Evolutionary conservation across 2,888 invertebrate species (phyloP), one percentile per base, ranked within the genome.

Genomic region (Gymnosoma rotundatum): DNA sequence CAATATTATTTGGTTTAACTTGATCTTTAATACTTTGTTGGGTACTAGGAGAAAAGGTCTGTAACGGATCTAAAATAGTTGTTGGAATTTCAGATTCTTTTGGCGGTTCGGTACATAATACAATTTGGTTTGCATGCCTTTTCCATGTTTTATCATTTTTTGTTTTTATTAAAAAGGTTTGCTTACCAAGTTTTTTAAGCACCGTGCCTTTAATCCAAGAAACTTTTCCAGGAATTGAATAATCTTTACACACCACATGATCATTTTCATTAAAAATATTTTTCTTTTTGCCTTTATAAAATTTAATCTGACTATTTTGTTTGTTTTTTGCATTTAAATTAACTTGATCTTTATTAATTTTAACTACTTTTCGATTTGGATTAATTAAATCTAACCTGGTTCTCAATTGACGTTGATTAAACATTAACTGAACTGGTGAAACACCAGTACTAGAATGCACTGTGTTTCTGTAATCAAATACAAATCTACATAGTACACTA

Each of bases 401-500:
- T 64, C 42, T 54, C 18, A 72, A 50, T 42, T 72, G 48, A 10
- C 60, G 14, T 56, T 61, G 48, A 32, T 72, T 54, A 21, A 54
- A 54, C 54, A 54, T 54, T 21, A 54, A 21, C 8, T 21, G 21
- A 21, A 12, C 54, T 14, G 54, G 54, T 21, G 54, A 54, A 54
- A 54, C 54, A 21, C 54, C 54, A 12, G 54, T 54, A 21, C 54
- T 54, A 9, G 12, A 21, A 21, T 54, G 54, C 14, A 54, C 21
- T 21, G 54, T 54, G 21, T 54, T 54, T 10, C 54, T 54, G 16
- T 54, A 54, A 10, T 54, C 54, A 5, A 54, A 54, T 54, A 54
- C 67, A 75, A 87, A 87, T 54, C 85, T 54, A 74, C 38, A 66
- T n/a, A 86, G 56, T 12, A 78, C 74, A 25, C n/a, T 78, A 42